Evolutionary conservation across 2,797 vertebrate genomes (phyloP).

Genomic region (Micropoecilia bifurca): DNA sequence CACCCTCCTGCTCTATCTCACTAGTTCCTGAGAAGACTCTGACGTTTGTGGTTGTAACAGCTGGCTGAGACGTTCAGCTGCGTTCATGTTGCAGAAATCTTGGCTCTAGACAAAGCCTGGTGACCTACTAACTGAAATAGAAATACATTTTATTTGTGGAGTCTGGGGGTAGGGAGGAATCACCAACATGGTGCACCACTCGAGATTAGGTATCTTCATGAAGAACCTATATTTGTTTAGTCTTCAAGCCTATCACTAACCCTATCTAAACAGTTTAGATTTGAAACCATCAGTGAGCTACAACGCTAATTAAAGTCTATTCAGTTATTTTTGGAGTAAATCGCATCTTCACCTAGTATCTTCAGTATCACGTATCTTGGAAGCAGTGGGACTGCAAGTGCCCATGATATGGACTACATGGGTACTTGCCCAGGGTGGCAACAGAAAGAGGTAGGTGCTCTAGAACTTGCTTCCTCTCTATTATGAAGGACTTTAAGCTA

Average conservation of each 20-base stretch:
- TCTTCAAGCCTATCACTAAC: background rate
- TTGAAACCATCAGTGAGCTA: background rate
- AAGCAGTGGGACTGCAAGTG: too few species aligned
- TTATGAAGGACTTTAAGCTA: too few species aligned
- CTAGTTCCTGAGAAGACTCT: background rate
- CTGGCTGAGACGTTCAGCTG: background rate
- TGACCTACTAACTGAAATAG: constrained; percentile 3
- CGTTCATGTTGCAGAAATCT: background rate
- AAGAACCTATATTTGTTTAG: background rate
- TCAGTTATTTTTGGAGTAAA: background rate
- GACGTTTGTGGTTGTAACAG: background rate
- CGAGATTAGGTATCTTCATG: background rate
- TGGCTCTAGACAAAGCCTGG: background rate
- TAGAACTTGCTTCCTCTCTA: too few species aligned
- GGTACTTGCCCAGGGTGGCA: too few species aligned
- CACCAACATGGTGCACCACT: background rate
- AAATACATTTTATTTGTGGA: background rate
- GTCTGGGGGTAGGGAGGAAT: background rate
- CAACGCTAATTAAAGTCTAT: background rate
- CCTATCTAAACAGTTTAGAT: background rate
- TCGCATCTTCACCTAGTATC: background rate
- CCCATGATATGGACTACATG: too few species aligned
- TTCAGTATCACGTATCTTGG: background rate
- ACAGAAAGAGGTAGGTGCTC: too few species aligned
- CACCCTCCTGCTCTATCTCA: background rate